Evolutionary conservation across 2,797 vertebrate species (phyloP).

Genomic region (Bucorvus abyssinicus): DNA sequence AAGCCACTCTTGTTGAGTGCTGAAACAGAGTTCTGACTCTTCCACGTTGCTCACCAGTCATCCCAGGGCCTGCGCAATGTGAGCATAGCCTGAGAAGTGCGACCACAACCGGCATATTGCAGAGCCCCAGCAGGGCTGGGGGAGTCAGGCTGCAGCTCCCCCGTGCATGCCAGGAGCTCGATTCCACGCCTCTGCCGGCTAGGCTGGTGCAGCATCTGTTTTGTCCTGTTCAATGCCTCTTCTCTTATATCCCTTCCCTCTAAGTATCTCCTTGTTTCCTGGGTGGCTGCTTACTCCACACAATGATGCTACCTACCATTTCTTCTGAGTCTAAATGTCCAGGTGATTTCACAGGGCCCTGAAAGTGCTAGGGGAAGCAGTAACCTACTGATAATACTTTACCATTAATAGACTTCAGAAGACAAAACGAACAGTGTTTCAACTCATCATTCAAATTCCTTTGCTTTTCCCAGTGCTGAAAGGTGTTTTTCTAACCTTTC

Average conservation of each 20-base stretch:
- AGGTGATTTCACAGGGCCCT: not conserved
- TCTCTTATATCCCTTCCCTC: not conserved
- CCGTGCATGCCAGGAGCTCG: accelerated
- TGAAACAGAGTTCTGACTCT: not conserved
- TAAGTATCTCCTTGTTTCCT: not conserved
- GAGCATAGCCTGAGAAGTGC: not conserved
- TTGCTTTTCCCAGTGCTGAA: not conserved
- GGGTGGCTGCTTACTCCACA: not conserved
- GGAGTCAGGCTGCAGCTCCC: not conserved
- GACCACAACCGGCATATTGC: not conserved
- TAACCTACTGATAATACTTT: not conserved
- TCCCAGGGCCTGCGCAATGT: not conserved
- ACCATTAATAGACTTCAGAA: accelerated
- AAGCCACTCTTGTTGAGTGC: not conserved
- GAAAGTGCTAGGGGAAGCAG: not conserved
- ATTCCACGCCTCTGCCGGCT: not conserved
- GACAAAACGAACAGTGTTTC: not conserved
- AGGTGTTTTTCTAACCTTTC: not conserved
- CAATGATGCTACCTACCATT: not conserved
- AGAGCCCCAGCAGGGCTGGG: not conserved
- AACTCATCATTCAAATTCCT: not conserved
- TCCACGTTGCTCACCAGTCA: not conserved
- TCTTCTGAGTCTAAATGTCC: not conserved
- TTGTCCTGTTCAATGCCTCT: accelerated
- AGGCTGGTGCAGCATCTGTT: not conserved